Percentiles rank a stretch among this genome's conserved stretches.
These are phyloP conservation scores for Anodontia alba DNA, from an alignment of 2,888 invertebrate genomes.

Conservation along the genomic window DNA sequence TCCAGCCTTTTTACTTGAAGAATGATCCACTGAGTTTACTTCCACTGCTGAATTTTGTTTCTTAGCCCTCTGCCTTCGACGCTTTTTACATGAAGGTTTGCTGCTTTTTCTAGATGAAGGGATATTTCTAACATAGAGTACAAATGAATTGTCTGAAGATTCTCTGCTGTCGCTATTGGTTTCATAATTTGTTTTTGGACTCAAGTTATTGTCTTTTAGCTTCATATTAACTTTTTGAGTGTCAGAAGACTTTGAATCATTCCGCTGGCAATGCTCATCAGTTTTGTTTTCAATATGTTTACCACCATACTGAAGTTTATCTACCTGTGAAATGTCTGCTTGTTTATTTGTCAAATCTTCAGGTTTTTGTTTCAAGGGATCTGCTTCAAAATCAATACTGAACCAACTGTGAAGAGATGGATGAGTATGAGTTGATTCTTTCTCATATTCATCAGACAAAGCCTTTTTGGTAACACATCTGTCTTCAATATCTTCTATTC, in stretches of 20 bases:
- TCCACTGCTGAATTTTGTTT: constrained; percentile 25
- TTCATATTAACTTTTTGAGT: constrained; percentile 2
- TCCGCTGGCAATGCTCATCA: background rate
- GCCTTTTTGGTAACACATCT: background rate
- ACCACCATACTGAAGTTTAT: background rate
- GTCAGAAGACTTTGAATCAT: background rate
- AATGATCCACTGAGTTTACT: background rate
- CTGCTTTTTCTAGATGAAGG: constrained; percentile 39
- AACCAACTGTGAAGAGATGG: constrained; percentile 44
- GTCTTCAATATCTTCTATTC: background rate
- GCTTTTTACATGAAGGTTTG: constrained; percentile 63
- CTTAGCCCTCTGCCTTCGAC: constrained; percentile 56
- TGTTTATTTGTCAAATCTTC: background rate
- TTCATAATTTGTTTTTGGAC: background rate
- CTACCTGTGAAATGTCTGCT: background rate
- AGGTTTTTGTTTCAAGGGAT: constrained; percentile 16
- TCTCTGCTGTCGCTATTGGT: background rate
- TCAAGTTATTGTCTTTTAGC: background rate
- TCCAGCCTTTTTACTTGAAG: background rate
- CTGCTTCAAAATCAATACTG: constrained; percentile 42
- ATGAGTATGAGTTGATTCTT: background rate
- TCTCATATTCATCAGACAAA: background rate
- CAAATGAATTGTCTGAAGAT: constrained; percentile 15
- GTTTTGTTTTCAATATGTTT: background rate
- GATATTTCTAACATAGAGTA: constrained; percentile 47